These are phyloP conservation scores for Tamias sibiricus DNA, from an alignment of 2,113 vertebrate species.

Conservation along the genomic window DNA sequence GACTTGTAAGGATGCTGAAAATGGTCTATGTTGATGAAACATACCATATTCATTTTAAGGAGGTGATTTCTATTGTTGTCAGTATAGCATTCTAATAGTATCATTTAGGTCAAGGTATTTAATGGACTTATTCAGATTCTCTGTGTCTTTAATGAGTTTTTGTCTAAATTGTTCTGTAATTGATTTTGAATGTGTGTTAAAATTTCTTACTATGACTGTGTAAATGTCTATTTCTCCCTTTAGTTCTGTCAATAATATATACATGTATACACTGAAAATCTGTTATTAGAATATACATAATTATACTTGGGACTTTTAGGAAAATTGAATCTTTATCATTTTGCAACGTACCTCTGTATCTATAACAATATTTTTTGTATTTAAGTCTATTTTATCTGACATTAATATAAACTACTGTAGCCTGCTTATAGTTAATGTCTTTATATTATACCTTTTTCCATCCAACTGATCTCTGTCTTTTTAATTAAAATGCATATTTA, in stretches of 20 bases:
- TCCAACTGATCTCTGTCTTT: not conserved
- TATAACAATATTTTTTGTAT: not conserved
- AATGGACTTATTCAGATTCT: not conserved
- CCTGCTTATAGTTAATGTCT: not conserved
- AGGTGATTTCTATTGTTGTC: not conserved
- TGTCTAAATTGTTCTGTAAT: not conserved
- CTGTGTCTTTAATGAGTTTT: not conserved
- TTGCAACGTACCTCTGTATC: not conserved
- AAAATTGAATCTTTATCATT: not conserved
- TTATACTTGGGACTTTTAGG: not conserved
- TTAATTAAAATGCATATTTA: slow-evolving; percentile 20
- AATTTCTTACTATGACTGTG: not conserved
- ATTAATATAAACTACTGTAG: not conserved
- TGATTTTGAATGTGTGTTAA: not conserved
- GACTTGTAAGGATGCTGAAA: not conserved
- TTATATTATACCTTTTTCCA: not conserved
- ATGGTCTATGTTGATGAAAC: not conserved
- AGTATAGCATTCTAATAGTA: not conserved
- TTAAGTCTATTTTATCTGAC: not conserved
- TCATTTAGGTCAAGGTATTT: not conserved
- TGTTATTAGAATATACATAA: not conserved
- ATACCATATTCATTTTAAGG: not conserved
- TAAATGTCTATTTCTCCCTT: not conserved
- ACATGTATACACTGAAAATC: not conserved
- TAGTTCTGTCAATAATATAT: not conserved